Evolutionary conservation across 1,140 invertebrate species (phyloP).

Genomic region (Eufriesea mexicana): DNA sequence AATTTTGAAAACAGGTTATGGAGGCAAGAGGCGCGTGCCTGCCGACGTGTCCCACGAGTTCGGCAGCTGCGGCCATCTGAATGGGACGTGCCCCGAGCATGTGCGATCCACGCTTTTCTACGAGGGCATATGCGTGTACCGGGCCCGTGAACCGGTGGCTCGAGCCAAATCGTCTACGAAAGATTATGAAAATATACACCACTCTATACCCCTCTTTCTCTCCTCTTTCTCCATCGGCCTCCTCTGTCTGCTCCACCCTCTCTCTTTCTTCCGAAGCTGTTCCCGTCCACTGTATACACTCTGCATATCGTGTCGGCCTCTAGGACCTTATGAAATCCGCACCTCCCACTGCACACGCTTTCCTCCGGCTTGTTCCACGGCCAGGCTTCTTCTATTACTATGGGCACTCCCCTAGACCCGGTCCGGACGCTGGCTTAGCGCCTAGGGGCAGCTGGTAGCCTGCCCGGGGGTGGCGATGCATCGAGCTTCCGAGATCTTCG

Average conservation of each 20-base stretch:
- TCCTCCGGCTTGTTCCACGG: constrained; percentile 24
- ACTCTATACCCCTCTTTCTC: neutral
- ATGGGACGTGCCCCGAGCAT: constrained; percentile 56
- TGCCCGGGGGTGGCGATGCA: neutral
- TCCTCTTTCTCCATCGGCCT: neutral
- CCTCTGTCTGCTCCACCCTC: constrained; percentile 10
- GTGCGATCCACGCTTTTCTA: constrained; percentile 56
- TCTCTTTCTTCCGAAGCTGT: too few relatives aligned
- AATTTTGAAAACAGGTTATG: constrained; percentile 58
- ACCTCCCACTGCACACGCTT: constrained; percentile 17
- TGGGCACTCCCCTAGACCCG: constrained; percentile 6
- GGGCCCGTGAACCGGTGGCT: constrained; percentile 33
- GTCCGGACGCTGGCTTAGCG: constrained; percentile 3
- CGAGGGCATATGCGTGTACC: constrained; percentile 46
- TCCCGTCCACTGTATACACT: too few relatives aligned
- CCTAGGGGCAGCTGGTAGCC: constrained; percentile 9
- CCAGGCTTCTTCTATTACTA: constrained; percentile 12
- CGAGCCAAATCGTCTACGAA: constrained; percentile 40
- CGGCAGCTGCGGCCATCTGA: constrained; percentile 56
- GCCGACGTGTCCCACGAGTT: constrained; percentile 50
- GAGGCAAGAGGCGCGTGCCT: constrained; percentile 55
- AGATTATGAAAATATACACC: constrained; percentile 49
- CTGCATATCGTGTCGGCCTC: neutral
- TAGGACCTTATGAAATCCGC: constrained; percentile 19
- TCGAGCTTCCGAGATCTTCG: neutral